Base-by-base conservation (phyloP, 2,113 vertebrate genomes). In the Oryzias melastigma region DNA sequence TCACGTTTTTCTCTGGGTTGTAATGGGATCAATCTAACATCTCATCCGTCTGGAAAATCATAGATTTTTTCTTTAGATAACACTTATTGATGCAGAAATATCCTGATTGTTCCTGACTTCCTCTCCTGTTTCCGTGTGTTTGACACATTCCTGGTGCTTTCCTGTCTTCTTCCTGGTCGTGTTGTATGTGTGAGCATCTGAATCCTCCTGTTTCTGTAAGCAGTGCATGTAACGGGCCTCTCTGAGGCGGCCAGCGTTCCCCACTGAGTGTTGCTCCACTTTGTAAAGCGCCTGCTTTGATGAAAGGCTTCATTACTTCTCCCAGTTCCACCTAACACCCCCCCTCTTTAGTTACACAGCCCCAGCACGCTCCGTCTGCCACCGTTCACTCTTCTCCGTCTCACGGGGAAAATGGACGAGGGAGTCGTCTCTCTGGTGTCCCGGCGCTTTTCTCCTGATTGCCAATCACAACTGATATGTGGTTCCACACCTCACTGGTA, bases 381-480 rank as follows among this genome's bases (percentile, higher is more conserved):
- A 14, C 19, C 25, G 20, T 27, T 29, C 52, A 7, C 25, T 27
- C 25, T 27, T 27, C 25, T 6, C 25, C 5, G 25, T 27, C 25
- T 27, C 25, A 12, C 1, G 14, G 15, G 51, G 55, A 25, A 43
- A 68, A 55, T 25, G 24, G 42, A 68, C 42, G 5, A 46, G 3
- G 43, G 61, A 42, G 6, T 5, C 17, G 19, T 16, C 19, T 4
- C 27, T n/a, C 35, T 25, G 47, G 14, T 5, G 10, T 60, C 46
- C 24, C 5, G 59, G 20, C 19, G 24, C 4, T n/a, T 53, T 20
- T 25, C 16, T 22, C 27, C 16, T 14, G 48, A 67, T 72, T 40
- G 48, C 54, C 76, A 75, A 59, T 73, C 67, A 51, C 29, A 42
- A 5, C 68, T 4, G 55, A 78, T 71, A 75, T 68, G 69, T 65